Base-by-base conservation (phyloP, 2,113 vertebrate species). In the Pao palembangensis region DNA sequence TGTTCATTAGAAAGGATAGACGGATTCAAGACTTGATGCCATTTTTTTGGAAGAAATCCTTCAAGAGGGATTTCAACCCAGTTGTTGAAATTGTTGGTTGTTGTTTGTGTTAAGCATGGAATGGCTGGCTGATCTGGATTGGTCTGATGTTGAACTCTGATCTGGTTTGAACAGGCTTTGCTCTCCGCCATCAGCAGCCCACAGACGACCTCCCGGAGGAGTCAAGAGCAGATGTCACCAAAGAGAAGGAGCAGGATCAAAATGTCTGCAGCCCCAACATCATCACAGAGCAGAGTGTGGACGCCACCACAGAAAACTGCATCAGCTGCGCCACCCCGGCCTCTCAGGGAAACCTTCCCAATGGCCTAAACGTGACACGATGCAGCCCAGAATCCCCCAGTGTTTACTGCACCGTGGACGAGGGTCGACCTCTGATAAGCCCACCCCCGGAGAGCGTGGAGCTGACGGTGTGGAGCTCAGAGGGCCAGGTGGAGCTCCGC, bases 351-450 rank as follows among this genome's bases (percentile, higher is more conserved):
- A 72, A 77, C 61, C 72, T 85, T 50, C 79, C 76, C 58, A 85
- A 84, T 0, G 79, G 87, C 51, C 80, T 64, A 18, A 78, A 85
- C 20, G 23, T 69, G 2, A 61, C 52, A 3, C 54, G 72, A 67
- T 66, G 81, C 88, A 88, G 82, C 51, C 83, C 82, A 38, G 75
- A 79, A 47, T 67, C 72, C 59, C 69, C 71, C 65, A 64, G 64
- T 66, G 72, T 71, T 64, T 84, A 88, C 66, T 75, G 67, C n/a
- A 67, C 68, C 0, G 58, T 20, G 1, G 82, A 89, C 8, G 88
- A 91, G 75, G 80, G 73, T 11, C 84, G 80, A 10, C 85, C 85
- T 8, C 76, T 91, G 65, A 85, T 90, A 16, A 73, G 77, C 38
- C 68, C 57, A 0, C 76, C 62, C 0, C 80, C 75, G 0, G 90